Base-by-base conservation (phyloP, 2,888 invertebrate genomes). In the Netelia inedita region DNA sequence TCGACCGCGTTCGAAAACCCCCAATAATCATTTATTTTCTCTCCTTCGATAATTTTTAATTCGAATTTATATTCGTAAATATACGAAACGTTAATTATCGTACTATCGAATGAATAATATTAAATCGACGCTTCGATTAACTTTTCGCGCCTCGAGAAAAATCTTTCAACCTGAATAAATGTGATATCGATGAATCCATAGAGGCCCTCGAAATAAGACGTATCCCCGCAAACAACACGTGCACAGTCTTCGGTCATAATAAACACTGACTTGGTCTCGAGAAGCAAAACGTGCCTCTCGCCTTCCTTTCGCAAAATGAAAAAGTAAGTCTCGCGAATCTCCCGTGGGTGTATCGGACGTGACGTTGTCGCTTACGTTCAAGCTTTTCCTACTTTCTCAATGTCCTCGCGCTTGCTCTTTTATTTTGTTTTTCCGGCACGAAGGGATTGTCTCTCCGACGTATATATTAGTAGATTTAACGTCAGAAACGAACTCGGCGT, bases 291-390 rank as follows among this genome's bases (percentile, higher is more conserved):
- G 82, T 85, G 85, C 74, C 74, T 63, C 75, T 65, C 65, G 63
- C 35, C 71, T 53, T 71, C 14, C 71, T 65, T 79, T 11, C 19
- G 19, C 79, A 59, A 79, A 71, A 61, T 59, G 53, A 85, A 71
- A 72, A 85, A 75, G 74, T 59, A 82, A 85, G 79, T 85, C 35
- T 35, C 79, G 73, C 66, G 53, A 59, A 53, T 57, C 55, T 75
- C 78, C 78, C 71, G 71, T 66, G 83, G 73, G 76, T 74, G 79
- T 87, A 88, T 87, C 83, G 82, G 82, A 88, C 88, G 85, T 89
- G 88, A 89, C 88, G 86, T 86, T 89, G 89, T 89, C 89, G 86
- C 87, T 89, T 85, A 86, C 86, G 79, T 86, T 86, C 78, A 69
- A 79, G 86, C 85, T 85, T 85, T 86, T 61, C 72, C 81, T 75